Evolutionary conservation across 1,140 invertebrate species (phyloP), one percentile per base, ranked within the genome.

Genomic region (Subanguina moxae): DNA sequence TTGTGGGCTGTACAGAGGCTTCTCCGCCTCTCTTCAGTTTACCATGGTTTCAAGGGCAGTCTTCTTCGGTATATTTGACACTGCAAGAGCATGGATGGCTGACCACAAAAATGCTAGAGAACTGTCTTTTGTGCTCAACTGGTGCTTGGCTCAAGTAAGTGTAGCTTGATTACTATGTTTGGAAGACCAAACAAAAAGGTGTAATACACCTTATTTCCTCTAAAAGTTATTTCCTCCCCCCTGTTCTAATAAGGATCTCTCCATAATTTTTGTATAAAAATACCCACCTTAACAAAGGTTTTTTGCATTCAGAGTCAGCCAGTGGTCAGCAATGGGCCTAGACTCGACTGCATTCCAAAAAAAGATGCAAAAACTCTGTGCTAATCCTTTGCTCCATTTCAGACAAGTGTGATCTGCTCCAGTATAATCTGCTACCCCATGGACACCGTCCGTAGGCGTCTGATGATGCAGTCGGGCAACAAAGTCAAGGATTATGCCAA

Each of bases 21-120:
- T 83, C 61, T 65, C 67, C 52, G 75, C 82, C 7, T 82, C 83
- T 1, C 68, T 84, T 8, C 76, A 78, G 58, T 83, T 82, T 61
- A 78, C 82, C n/a, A 70, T 84, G 27, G 70, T 80, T 0, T 84
- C 83, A 52, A 70, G 83, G 8, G 82, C 80, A 15, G 72, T 83
- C 3, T 84, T 84, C 65, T 83, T 84, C 59, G 83, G 83, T 28
- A 71, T 82, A 17, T 83, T 82, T 64, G 83, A 83, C 66, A 82
- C 81, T 28, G 58, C 75, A 7, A 63, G 78, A 15, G 58, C 62
- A 15, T 64, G 68, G 19, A 62, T 68, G 28, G 64, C 57, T 19
- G 71, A 73, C 15, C 70, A 80, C 19, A 64, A 19, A 21, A 52
- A 66, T 45, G 71, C 71, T 46, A 52, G 70, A 5, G 0, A 46